Conservation (phyloP, 2,888 invertebrate species). For the Crioceris asparagi region DNA sequence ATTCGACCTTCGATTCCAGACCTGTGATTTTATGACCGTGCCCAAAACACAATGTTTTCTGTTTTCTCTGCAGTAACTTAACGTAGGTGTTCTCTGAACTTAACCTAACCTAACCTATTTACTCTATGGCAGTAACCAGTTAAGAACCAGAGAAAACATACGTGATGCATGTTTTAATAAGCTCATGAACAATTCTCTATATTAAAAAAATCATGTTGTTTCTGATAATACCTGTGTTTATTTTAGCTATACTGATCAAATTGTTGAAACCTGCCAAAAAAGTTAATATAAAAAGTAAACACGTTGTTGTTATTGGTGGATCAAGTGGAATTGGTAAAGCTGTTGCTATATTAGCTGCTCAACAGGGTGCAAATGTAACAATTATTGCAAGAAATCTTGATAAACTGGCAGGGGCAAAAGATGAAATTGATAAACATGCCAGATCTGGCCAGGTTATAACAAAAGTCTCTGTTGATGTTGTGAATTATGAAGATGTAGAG, state of each 20-base stretch:
- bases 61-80: no score
- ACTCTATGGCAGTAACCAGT: no score
- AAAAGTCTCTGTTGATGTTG: slow-evolving; percentile 57
- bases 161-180: no score
- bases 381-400: slow-evolving; percentile 74
- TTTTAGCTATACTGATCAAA: slow-evolving; percentile 7
- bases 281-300: slow-evolving; percentile 40
- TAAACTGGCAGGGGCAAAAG: slow-evolving; percentile 53
- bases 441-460: slow-evolving; percentile 54
- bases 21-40: no score
- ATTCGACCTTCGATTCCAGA: no score
- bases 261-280: slow-evolving; percentile 25
- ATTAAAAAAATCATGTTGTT: no score
- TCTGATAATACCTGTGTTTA: slow-evolving; percentile 8
- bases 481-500: slow-evolving; percentile 43
- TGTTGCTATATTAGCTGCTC: slow-evolving; percentile 65
- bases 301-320: slow-evolving; percentile 79
- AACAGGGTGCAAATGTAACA: slow-evolving; percentile 79
- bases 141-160: no score
- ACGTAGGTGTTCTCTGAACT: no score
- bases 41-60: no score
- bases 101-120: no score
- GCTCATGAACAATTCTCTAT: no score
- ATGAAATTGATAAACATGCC: slow-evolving; percentile 48
- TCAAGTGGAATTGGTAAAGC: slow-evolving; percentile 92